Percentiles rank a stretch among this genome's conserved stretches.
Evolutionary conservation across 2,888 invertebrate species (phyloP).

Genomic region (Orthosia cruda): DNA sequence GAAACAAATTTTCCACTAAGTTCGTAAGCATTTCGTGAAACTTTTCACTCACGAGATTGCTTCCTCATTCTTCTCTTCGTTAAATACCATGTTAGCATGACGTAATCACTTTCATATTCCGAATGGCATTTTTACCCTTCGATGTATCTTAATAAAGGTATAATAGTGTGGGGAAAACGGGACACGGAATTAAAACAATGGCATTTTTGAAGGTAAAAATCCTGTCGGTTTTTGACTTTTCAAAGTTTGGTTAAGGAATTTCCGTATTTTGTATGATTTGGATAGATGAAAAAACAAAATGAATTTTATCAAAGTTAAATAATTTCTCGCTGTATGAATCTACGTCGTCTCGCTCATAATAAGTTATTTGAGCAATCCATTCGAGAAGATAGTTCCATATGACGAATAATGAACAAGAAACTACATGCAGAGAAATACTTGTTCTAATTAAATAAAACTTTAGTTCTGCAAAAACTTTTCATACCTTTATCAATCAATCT

Average conservation of each 20-base stretch:
- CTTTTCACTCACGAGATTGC: conserved; percentile 46
- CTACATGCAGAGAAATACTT: background rate
- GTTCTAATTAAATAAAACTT: conserved; percentile 8
- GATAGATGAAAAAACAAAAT: background rate
- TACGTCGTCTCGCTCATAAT: too few relatives aligned
- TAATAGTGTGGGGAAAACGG: conserved; percentile 40
- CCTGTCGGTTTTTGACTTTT: too few relatives aligned
- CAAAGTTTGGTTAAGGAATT: too few relatives aligned
- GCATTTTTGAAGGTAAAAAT: background rate
- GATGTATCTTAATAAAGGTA: conserved; percentile 62
- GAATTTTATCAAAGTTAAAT: background rate
- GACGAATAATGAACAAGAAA: background rate
- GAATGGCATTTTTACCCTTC: conserved; percentile 59
- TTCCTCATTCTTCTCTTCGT: conserved; percentile 22
- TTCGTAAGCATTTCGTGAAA: conserved; percentile 34
- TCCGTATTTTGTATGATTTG: too few relatives aligned
- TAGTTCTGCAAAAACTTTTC: conserved; percentile 6
- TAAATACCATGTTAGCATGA: conserved; percentile 48
- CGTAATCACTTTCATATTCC: conserved; percentile 57
- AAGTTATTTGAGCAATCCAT: too few relatives aligned
- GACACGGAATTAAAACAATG: background rate
- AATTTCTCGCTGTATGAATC: too few relatives aligned
- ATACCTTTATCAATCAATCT: conserved; percentile 39
- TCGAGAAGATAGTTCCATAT: too few relatives aligned
- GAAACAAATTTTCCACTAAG: conserved; percentile 38